These are phyloP conservation scores for Aphaenogaster floridana DNA, from an alignment of 1,140 invertebrate species.

Conservation along the genomic window DNA sequence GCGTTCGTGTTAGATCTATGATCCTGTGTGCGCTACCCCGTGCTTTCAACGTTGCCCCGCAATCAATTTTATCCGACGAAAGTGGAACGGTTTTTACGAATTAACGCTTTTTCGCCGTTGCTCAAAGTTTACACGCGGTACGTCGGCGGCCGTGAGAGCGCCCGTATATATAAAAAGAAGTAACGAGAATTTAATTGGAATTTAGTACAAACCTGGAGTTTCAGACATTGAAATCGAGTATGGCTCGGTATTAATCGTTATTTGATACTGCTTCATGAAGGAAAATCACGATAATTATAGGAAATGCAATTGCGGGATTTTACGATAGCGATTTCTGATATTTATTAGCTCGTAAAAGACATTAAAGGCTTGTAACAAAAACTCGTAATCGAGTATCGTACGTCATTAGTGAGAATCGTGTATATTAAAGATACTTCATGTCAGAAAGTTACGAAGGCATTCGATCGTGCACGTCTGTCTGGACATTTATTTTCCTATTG, in stretches of 20 bases:
- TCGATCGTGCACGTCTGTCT: not conserved
- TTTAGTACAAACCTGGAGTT: slow-evolving; percentile 16
- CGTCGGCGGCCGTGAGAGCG: not conserved
- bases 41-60: not conserved
- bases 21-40: too few relatives aligned
- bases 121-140: slow-evolving; percentile 25
- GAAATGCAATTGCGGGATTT: not conserved
- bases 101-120: slow-evolving; percentile 34
- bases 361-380: not conserved
- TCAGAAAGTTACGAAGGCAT: not conserved
- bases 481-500: slow-evolving; percentile 23
- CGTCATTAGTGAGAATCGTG: not conserved
- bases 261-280: not conserved
- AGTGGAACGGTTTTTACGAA: slow-evolving; percentile 43
- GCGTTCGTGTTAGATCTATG: slow-evolving; percentile 32
- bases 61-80: slow-evolving; percentile 39
- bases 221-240: slow-evolving; percentile 16
- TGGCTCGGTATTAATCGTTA: not conserved
- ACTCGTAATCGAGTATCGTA: not conserved
- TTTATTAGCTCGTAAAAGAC: not conserved
- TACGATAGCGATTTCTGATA: not conserved
- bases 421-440: not conserved
- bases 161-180: slow-evolving; percentile 16
- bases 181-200: slow-evolving; percentile 41
- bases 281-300: not conserved